A percentile compares a stretch with the other conserved stretches of the same genome.
phyloP scores from a whole-genome alignment of 2,113 vertebrate species.

The Ptychochromis oligacanthus region DNA sequence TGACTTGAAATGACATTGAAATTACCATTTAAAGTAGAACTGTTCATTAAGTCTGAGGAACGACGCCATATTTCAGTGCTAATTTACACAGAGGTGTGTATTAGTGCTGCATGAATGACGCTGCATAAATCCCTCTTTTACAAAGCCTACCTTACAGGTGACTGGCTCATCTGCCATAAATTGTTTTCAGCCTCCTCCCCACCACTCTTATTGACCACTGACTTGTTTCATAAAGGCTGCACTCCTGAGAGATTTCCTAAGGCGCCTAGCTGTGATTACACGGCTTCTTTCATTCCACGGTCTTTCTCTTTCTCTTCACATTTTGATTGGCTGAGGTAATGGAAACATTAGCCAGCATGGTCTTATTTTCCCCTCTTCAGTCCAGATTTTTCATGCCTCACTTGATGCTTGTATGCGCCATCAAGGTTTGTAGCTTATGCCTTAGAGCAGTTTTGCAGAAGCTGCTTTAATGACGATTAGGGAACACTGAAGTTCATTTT shows the following conservation, averaged over 20 bases:
- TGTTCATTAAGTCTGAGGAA: neutral
- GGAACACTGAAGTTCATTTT: slow-evolving; percentile 1
- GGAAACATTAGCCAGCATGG: slow-evolving; percentile 44
- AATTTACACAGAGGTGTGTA: neutral
- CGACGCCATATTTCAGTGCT: neutral
- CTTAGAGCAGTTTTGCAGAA: slow-evolving; percentile 3
- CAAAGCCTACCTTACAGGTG: neutral
- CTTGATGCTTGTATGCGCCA: neutral
- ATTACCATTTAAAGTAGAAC: neutral
- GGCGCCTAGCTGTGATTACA: slow-evolving; percentile 53
- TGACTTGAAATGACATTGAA: neutral
- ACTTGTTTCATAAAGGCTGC: slow-evolving; percentile 59
- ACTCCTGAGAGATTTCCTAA: slow-evolving; percentile 41
- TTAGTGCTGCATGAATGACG: neutral
- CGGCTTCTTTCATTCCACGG: slow-evolving; percentile 38
- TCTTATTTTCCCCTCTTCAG: slow-evolving; percentile 23
- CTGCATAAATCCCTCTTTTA: neutral
- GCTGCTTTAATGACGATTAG: neutral
- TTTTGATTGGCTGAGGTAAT: slow-evolving; percentile 46
- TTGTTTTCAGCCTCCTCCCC: slow-evolving; percentile 33
- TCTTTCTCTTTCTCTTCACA: slow-evolving; percentile 27
- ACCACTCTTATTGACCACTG: slow-evolving; percentile 36
- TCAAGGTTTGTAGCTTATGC: neutral
- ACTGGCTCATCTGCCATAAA: slow-evolving; percentile 23
- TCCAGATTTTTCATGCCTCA: slow-evolving; percentile 27